These are phyloP conservation scores for Macroteleia sp. DNA, from an alignment of 2,888 invertebrate species.

Conservation along the genomic window DNA sequence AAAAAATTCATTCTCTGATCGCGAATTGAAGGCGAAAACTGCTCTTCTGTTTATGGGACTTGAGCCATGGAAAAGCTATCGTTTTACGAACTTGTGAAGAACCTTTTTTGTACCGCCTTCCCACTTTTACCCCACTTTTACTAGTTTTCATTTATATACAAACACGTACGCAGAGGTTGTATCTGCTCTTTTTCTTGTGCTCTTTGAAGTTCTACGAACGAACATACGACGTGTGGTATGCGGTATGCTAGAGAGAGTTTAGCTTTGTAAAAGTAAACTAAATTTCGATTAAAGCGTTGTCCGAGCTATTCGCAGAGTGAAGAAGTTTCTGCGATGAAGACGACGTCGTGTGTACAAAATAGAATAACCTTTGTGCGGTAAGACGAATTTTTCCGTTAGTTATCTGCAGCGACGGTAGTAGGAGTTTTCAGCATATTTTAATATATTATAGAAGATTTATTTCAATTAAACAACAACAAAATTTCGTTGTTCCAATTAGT, in stretches of 20 bases:
- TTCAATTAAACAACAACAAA: no score
- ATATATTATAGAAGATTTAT: no score
- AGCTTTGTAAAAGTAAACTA: constrained; percentile 44
- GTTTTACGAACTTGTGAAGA: constrained; percentile 28
- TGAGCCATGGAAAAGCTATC: constrained; percentile 57
- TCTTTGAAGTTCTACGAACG: constrained; percentile 32
- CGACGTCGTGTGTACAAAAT: constrained; percentile 10
- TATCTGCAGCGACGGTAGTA: no score
- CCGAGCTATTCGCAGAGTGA: constrained; percentile 26
- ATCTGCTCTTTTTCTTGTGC: constrained; percentile 25
- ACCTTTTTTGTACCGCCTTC: not conserved
- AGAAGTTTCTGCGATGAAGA: constrained; percentile 12
- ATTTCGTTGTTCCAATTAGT: no score
- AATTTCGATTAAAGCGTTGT: constrained; percentile 43
- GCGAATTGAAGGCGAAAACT: not conserved
- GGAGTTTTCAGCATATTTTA: no score
- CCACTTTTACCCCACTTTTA: not conserved
- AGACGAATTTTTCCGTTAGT: constrained; percentile 6
- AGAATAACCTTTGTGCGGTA: not conserved
- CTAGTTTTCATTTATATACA: constrained; percentile 19
- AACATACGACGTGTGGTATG: constrained; percentile 37
- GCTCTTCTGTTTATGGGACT: constrained; percentile 22
- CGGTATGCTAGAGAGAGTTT: constrained; percentile 24
- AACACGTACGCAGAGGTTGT: constrained; percentile 7
- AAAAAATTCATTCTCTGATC: no score